Evolutionary conservation across 1,140 invertebrate species (phyloP), one percentile per base, ranked within the genome.

Genomic region (Wasmannia auropunctata): DNA sequence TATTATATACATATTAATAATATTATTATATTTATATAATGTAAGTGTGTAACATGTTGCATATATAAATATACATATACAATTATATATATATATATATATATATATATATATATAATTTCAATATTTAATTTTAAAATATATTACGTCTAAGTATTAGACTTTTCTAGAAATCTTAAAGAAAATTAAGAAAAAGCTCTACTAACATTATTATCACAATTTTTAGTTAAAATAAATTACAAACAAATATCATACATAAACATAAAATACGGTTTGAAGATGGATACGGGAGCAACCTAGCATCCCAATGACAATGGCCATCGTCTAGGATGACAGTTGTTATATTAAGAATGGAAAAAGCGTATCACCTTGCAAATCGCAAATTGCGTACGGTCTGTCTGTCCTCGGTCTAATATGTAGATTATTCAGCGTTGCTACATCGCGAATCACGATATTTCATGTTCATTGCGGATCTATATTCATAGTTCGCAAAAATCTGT

Each of bases 391-490:
- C 89, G 85, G 75, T 69, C 60, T 37, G 56, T 63, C 34, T 77
- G 90, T 88, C 90, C 90, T 92, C 91, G 91, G 86, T 88, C 85
- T 91, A 81, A 91, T 91, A 91, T 89, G 85, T 70, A 67, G 86
- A 89, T 91, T 91, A 75, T 63, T 43, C 58, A 79, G n/a, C n/a
- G 28, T 43, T 63, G 19, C n/a, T 60, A 54, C 58, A 28, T 46
- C 40, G 40, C n/a, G 40, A 79, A 49, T 65, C n/a, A n/a, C 40
- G 22, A n/a, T 11, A 11, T 16, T 19, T 43, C 2, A 43, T 43
- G 54, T 62, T 46, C 40, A 25, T n/a, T 22, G 69, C 58, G 25
- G 11, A 28, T n/a, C 28, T 77, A 77, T 62, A 77, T 62, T 77
- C 63, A 79, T 46, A 65, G 40, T 46, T 22, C 14, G 19, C 4